Conservation (phyloP, 1,140 invertebrate species). For the Arion vulgaris region DNA sequence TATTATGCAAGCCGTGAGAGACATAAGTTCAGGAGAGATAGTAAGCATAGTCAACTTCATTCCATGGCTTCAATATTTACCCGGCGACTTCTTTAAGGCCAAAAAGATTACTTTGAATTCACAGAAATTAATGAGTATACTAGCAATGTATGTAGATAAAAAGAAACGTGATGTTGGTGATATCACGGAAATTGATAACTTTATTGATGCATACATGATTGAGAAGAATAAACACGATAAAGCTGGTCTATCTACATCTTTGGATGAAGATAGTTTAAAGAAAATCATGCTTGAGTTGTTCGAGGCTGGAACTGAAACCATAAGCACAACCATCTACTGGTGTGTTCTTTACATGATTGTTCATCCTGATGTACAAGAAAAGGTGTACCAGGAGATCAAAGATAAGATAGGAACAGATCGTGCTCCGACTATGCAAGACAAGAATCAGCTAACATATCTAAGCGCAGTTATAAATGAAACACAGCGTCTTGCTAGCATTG, state of each 20-base stretch:
- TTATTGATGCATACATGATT: neutral
- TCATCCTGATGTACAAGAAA: constrained; percentile 75
- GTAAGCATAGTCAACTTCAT: neutral
- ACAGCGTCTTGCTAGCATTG: constrained; percentile 26
- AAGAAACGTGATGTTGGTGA: neutral
- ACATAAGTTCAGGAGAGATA: no score
- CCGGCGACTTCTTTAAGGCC: neutral
- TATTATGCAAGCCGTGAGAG: no score
- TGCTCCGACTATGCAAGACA: constrained; percentile 75
- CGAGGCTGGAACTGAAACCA: constrained; percentile 50
- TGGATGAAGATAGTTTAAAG: constrained; percentile 39
- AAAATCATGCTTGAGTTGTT: constrained; percentile 81
- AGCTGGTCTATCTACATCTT: neutral
- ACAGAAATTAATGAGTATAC: no score
- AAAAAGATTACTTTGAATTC: neutral
- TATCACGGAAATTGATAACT: neutral
- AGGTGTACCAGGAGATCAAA: constrained; percentile 84
- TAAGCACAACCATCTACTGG: constrained; percentile 74
- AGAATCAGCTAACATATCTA: constrained; percentile 43
- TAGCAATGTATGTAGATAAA: neutral
- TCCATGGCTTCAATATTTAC: neutral
- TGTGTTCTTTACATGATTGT: constrained; percentile 86
- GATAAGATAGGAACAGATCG: constrained; percentile 82
- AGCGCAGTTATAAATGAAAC: constrained; percentile 51
- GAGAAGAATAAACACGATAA: no score